These are phyloP conservation scores for Dryas iulia DNA, from an alignment of 1,140 invertebrate species.

Conservation along the genomic window DNA sequence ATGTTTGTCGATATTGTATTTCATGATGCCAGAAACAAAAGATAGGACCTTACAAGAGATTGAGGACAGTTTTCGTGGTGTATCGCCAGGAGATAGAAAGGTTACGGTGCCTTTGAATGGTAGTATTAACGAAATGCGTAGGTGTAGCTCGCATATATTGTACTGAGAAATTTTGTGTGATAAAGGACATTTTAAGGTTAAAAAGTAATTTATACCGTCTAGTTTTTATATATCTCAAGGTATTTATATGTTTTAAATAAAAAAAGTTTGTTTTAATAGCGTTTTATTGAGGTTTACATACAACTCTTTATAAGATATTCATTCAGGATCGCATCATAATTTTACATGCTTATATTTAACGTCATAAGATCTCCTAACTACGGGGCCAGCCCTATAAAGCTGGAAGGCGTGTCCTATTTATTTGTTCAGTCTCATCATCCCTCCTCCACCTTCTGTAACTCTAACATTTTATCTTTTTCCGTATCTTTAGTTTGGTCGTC, in stretches of 20 bases:
- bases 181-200: constrained; percentile 8
- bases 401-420: constrained; percentile 52
- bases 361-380: constrained; percentile 32
- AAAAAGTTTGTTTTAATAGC: constrained; percentile 22
- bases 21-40: constrained; percentile 69
- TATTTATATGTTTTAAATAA: constrained; percentile 31
- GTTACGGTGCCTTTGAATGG: constrained; percentile 49
- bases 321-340: background rate
- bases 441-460: constrained; percentile 59
- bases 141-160: constrained; percentile 58
- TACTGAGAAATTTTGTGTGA: constrained; percentile 41
- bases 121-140: constrained; percentile 44
- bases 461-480: constrained; percentile 65
- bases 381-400: constrained; percentile 47
- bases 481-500: constrained; percentile 25
- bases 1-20: constrained; percentile 53
- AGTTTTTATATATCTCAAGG: constrained; percentile 20
- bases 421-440: constrained; percentile 44
- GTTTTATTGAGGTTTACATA: constrained; percentile 27
- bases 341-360: constrained; percentile 12
- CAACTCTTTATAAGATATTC: background rate
- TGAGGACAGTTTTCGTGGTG: constrained; percentile 59
- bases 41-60: constrained; percentile 69
- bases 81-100: constrained; percentile 42
- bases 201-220: background rate